A percentile compares a stretch with the other conserved stretches of the same genome.
These are phyloP conservation scores for Eptatretus atami DNA, from an alignment of 2,797 vertebrate genomes.

Conservation along the genomic window DNA sequence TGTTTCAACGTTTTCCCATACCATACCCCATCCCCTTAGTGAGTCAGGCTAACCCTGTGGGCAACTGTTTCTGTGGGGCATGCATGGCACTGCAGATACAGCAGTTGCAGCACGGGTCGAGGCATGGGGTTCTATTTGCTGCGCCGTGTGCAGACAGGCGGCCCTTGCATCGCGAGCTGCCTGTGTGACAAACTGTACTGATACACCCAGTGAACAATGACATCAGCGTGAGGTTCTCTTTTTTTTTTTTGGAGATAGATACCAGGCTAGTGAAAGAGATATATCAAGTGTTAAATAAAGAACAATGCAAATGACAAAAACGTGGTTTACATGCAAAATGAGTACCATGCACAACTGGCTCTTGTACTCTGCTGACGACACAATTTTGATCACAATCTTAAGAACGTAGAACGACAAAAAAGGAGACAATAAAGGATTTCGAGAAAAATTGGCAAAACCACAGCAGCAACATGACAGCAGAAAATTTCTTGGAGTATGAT, in stretches of 20 bases:
- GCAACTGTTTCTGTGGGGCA: constrained; percentile 89
- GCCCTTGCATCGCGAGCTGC: constrained; percentile 85
- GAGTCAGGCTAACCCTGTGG: constrained; percentile 82
- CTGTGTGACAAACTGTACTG: constrained; percentile 67
- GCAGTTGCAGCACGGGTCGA: constrained; percentile 68
- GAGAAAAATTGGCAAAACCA: too few species aligned
- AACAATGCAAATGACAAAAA: too few species aligned
- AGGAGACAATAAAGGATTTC: too few species aligned
- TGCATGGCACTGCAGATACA: constrained; percentile 78
- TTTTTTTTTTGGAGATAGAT: background rate
- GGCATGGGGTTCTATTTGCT: constrained; percentile 57
- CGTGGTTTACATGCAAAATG: too few species aligned
- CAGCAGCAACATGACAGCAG: too few species aligned
- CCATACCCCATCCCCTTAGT: constrained; percentile 18
- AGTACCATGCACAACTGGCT: too few species aligned
- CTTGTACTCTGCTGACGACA: too few species aligned
- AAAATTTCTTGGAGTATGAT: too few species aligned
- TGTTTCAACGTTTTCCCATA: background rate
- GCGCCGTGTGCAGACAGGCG: constrained; percentile 80
- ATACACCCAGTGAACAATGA: constrained; percentile 42
- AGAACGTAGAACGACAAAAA: too few species aligned
- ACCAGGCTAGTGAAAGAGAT: too few species aligned
- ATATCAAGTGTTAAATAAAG: too few species aligned
- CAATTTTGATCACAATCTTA: too few species aligned
- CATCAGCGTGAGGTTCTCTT: constrained; percentile 38